These are phyloP conservation scores for Orius insidiosus DNA, from an alignment of 1,140 invertebrate species.

Conservation along the genomic window DNA sequence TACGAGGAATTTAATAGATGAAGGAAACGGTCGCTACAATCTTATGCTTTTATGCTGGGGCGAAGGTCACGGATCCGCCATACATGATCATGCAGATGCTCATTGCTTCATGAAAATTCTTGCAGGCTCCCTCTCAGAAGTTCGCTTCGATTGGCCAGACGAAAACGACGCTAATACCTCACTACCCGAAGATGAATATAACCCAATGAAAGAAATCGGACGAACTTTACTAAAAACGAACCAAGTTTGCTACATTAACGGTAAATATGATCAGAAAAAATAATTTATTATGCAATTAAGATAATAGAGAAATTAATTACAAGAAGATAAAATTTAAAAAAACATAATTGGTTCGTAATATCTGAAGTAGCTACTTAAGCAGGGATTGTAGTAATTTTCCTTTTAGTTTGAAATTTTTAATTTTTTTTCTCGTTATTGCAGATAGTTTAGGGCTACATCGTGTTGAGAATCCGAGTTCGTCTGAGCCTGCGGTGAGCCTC, in stretches of 20 bases:
- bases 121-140: slow-evolving; percentile 37
- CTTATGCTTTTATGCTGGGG: slow-evolving; percentile 95
- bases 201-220: slow-evolving; percentile 37
- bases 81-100: slow-evolving; percentile 90
- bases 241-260: slow-evolving; percentile 89
- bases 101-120: slow-evolving; percentile 95
- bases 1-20: slow-evolving; percentile 83
- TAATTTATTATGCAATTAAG: neutral
- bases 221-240: slow-evolving; percentile 47
- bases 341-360: no score
- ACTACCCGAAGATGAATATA: slow-evolving; percentile 21
- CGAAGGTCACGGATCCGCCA: slow-evolving; percentile 81
- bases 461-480: slow-evolving; percentile 85
- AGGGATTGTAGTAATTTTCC: no score
- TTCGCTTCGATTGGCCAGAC: slow-evolving; percentile 56
- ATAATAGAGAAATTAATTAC: neutral
- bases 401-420: slow-evolving; percentile 16
- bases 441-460: slow-evolving; percentile 87
- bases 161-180: slow-evolving; percentile 14
- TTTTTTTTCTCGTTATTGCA: no score
- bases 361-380: neutral
- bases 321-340: slow-evolving; percentile 3
- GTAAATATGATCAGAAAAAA: slow-evolving; percentile 34
- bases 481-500: slow-evolving; percentile 72
- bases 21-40: slow-evolving; percentile 94